A percentile compares a stretch with the other conserved stretches of the same genome.
phyloP scores from a whole-genome alignment of 2,113 vertebrate species.

The Paralichthys olivaceus region DNA sequence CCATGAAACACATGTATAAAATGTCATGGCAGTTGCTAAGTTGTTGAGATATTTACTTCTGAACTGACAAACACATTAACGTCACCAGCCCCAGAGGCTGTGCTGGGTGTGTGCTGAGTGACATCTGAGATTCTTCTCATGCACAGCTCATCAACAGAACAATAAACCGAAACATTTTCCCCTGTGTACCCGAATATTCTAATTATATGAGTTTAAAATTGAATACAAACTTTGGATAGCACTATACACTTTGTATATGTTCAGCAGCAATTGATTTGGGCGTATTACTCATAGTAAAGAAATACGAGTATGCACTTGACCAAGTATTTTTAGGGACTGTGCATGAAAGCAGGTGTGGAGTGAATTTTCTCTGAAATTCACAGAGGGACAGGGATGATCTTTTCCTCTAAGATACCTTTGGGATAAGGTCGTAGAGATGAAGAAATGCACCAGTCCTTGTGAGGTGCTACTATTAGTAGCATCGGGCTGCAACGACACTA shows the following conservation, averaged over 20 bases:
- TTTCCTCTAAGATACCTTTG: conserved; percentile 28
- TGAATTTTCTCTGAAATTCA: conserved; percentile 34
- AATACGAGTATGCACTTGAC: conserved; percentile 9
- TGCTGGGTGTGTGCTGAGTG: neutral
- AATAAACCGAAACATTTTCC: neutral
- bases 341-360: conserved; percentile 46
- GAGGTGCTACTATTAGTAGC: conserved; percentile 60
- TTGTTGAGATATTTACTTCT: neutral
- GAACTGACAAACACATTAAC: neutral
- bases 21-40: too few relatives aligned
- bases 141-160: neutral
- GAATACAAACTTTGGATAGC: neutral
- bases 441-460: conserved; percentile 57
- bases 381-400: conserved; percentile 43
- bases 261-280: conserved; percentile 12
- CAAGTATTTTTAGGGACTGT: conserved; percentile 45
- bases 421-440: conserved; percentile 50
- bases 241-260: conserved; percentile 4
- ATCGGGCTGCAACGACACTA: conserved; percentile 53
- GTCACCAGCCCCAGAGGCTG: neutral
- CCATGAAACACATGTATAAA: neutral
- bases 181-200: neutral
- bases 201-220: neutral
- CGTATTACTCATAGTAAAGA: conserved; percentile 33
- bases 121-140: neutral